These are phyloP conservation scores for Drosophila acutilabella DNA, from an alignment of 2,888 invertebrate species.

Conservation along the genomic window DNA sequence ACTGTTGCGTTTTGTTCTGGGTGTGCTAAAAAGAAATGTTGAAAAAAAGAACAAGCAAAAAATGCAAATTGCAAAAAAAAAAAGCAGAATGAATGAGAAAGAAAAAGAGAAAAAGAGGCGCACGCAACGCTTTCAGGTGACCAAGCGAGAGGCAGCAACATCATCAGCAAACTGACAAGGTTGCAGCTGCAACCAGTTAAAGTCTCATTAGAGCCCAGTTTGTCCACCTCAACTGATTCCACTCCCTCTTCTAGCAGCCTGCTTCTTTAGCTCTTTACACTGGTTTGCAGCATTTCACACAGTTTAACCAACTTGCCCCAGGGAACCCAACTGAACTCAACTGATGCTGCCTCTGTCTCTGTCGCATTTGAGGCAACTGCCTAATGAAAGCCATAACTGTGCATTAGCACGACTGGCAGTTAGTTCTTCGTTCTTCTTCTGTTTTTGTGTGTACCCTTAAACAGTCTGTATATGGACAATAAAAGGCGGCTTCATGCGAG, in stretches of 20 bases:
- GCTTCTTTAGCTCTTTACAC: not conserved
- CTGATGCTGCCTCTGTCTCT: not conserved
- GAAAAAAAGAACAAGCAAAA: slow-evolving; percentile 13
- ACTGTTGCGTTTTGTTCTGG: slow-evolving; percentile 10
- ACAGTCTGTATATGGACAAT: slow-evolving; percentile 45
- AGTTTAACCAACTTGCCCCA: slow-evolving; percentile 52
- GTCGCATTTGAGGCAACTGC: slow-evolving; percentile 14
- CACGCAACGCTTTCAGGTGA: slow-evolving; percentile 29
- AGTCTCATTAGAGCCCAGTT: slow-evolving; percentile 65
- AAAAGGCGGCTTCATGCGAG: slow-evolving; percentile 53
- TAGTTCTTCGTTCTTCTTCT: slow-evolving; percentile 27
- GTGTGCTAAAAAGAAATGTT: slow-evolving; percentile 4
- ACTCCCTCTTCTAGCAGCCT: not conserved
- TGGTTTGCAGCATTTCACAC: slow-evolving; percentile 54
- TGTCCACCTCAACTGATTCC: not conserved
- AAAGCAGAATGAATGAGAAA: not conserved
- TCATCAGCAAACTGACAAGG: slow-evolving; percentile 15
- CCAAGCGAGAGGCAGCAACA: slow-evolving; percentile 17
- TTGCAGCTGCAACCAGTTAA: slow-evolving; percentile 60
- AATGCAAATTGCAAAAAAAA: slow-evolving; percentile 24
- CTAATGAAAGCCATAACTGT: slow-evolving; percentile 63
- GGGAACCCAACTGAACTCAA: slow-evolving; percentile 11
- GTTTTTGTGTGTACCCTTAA: slow-evolving; percentile 10
- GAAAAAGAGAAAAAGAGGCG: not conserved
- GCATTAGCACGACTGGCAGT: slow-evolving; percentile 51